phyloP scores from a whole-genome alignment of 2,797 vertebrate genomes.

The Apogon hyalosoma region DNA sequence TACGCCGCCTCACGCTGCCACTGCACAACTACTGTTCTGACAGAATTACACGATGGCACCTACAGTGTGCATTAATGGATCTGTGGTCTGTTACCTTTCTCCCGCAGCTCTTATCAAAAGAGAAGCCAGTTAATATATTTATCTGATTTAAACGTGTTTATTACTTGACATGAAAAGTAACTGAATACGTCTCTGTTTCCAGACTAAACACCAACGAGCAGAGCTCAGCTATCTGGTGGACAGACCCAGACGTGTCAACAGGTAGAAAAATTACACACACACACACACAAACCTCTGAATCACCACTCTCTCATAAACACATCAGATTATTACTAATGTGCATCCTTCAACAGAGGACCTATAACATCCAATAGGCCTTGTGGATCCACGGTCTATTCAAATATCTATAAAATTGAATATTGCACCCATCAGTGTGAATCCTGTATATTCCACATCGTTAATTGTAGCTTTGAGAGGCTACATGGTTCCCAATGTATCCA shows the following conservation, averaged over 20 bases:
- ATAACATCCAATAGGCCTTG: slow-evolving; percentile 42
- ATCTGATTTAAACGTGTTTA: background rate
- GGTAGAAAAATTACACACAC: slow-evolving; percentile 80
- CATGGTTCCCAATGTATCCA: slow-evolving; percentile 66
- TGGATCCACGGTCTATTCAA: slow-evolving; percentile 41
- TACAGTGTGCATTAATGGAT: background rate
- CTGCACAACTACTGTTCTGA: slow-evolving; percentile 17
- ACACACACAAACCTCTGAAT: background rate
- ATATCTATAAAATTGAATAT: slow-evolving; percentile 62
- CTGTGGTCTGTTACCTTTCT: background rate
- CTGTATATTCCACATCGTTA: slow-evolving; percentile 50
- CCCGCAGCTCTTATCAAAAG: too few species aligned
- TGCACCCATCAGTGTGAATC: slow-evolving; percentile 52
- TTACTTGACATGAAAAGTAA: slow-evolving; percentile 10
- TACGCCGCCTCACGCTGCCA: slow-evolving; percentile 3
- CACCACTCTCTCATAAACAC: slow-evolving; percentile 6
- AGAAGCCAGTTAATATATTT: too few species aligned
- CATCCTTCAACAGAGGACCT: slow-evolving; percentile 33
- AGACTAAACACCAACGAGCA: slow-evolving; percentile 97
- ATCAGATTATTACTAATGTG: slow-evolving; percentile 19
- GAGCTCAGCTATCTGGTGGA: slow-evolving; percentile 99
- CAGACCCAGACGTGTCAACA: slow-evolving; percentile 98
- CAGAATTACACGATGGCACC: slow-evolving; percentile 18
- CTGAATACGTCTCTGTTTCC: slow-evolving; percentile 65
- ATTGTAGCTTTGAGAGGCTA: slow-evolving; percentile 64